Conservation (phyloP, 2,888 invertebrate species). For the Synanthedon formicaeformis region DNA sequence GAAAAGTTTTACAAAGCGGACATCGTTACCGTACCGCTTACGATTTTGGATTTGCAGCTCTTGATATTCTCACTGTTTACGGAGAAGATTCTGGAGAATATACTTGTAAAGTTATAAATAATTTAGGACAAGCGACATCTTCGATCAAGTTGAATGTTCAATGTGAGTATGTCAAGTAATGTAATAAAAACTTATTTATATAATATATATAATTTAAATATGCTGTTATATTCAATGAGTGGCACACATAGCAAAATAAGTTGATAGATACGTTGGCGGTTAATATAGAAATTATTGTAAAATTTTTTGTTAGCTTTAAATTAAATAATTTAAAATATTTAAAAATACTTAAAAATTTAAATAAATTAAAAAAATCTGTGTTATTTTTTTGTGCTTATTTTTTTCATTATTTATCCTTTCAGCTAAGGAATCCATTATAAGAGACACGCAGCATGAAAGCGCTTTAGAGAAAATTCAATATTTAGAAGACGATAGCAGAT, state of each 20-base stretch:
- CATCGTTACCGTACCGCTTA: slow-evolving; percentile 94
- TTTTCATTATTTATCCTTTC: slow-evolving; percentile 18
- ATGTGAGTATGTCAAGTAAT: slow-evolving; percentile 67
- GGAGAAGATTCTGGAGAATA: slow-evolving; percentile 95
- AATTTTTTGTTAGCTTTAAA: too few species aligned
- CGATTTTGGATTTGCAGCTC: slow-evolving; percentile 96
- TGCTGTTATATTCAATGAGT: too few species aligned
- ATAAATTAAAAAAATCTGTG: too few species aligned
- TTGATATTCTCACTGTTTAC: slow-evolving; percentile 94
- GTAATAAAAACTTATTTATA: neutral
- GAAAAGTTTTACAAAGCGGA: slow-evolving; percentile 86
- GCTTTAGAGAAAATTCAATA: slow-evolving; percentile 92
- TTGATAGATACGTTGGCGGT: neutral
- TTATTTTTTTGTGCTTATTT: neutral
- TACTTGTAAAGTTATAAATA: slow-evolving; percentile 88
- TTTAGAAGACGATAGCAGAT: slow-evolving; percentile 86
- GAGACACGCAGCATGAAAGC: slow-evolving; percentile 93
- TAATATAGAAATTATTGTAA: neutral
- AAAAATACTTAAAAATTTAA: too few species aligned
- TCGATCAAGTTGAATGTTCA: slow-evolving; percentile 84
- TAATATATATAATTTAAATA: neutral
- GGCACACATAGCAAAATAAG: too few species aligned
- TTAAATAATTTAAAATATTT: too few species aligned
- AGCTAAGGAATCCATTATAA: slow-evolving; percentile 86
- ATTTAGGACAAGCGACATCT: slow-evolving; percentile 84